Percentiles rank a stretch among this genome's conserved stretches.
Conservation (phyloP, 2,888 invertebrate species). For the Eupsilia transversa region DNA sequence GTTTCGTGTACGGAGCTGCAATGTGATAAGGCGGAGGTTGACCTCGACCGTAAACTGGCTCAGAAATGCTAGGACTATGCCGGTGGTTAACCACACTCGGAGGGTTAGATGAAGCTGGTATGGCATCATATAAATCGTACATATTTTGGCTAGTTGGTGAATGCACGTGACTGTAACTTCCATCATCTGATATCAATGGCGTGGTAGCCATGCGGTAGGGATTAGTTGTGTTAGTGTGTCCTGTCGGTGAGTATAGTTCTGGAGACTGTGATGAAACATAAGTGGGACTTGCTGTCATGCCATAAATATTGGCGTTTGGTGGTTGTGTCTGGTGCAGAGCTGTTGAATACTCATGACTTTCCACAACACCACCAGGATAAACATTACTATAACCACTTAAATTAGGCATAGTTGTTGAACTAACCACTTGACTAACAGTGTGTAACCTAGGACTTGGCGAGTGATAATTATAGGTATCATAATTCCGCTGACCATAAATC, state of each 20-base stretch:
- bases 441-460: constrained; percentile 83
- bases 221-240: constrained; percentile 88
- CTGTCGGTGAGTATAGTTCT: constrained; percentile 87
- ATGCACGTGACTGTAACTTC: constrained; percentile 87
- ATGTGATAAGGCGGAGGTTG: constrained; percentile 96
- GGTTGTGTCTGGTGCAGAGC: constrained; percentile 78
- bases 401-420: constrained; percentile 89
- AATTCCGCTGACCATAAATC: constrained; percentile 84
- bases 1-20: constrained; percentile 95
- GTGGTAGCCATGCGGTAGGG: constrained; percentile 89
- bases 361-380: constrained; percentile 77
- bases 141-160: constrained; percentile 87
- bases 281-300: constrained; percentile 83
- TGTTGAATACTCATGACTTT: constrained; percentile 80
- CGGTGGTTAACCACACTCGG: constrained; percentile 84
- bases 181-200: constrained; percentile 87
- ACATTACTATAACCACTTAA: constrained; percentile 84
- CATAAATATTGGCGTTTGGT: constrained; percentile 84
- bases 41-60: constrained; percentile 82
- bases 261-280: constrained; percentile 87
- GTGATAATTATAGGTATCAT: constrained; percentile 85
- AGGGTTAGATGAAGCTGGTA: constrained; percentile 84
- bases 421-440: constrained; percentile 87
- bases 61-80: constrained; percentile 84
- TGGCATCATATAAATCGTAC: constrained; percentile 88